A percentile compares a stretch with the other conserved stretches of the same genome.
Conservation (phyloP, 2,113 vertebrate species). For the Chaetodon auriga region DNA sequence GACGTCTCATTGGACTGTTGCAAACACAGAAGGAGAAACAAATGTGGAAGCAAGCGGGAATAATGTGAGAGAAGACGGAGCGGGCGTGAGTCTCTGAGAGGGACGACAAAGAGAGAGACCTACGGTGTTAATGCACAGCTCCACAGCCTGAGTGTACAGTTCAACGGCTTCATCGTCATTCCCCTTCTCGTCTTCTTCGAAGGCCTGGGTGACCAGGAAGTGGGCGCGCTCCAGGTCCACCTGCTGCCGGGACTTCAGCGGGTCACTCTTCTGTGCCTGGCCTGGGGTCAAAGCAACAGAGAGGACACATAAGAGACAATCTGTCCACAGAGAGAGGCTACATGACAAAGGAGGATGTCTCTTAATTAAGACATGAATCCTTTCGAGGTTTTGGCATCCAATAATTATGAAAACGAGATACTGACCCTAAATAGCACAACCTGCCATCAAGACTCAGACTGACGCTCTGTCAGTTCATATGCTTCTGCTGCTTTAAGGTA, state of each 20-base stretch:
- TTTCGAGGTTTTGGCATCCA: too few relatives aligned
- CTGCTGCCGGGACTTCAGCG: constrained; percentile 95
- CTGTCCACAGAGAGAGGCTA: not conserved
- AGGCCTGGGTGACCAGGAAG: constrained; percentile 98
- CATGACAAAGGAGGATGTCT: not conserved
- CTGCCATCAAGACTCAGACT: not conserved
- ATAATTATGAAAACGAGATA: too few relatives aligned
- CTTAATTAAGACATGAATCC: not conserved
- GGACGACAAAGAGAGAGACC: constrained; percentile 43
- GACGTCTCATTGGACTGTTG: constrained; percentile 93
- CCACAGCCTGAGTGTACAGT: constrained; percentile 96
- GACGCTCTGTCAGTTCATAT: not conserved
- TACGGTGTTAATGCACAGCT: constrained; percentile 96
- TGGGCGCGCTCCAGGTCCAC: constrained; percentile 95
- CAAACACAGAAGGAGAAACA: constrained; percentile 19
- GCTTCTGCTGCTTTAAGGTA: too few relatives aligned
- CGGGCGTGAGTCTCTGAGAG: not conserved
- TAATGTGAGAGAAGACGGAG: not conserved
- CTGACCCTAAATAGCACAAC: too few relatives aligned
- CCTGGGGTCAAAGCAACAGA: constrained; percentile 78
- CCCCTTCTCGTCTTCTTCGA: constrained; percentile 96
- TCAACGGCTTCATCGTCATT: constrained; percentile 94
- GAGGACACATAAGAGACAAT: not conserved
- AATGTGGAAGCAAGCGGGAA: not conserved
- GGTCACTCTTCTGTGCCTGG: constrained; percentile 91